Base-by-base conservation (phyloP, 2,797 vertebrate genomes). In the Cirrhinus molitorella region DNA sequence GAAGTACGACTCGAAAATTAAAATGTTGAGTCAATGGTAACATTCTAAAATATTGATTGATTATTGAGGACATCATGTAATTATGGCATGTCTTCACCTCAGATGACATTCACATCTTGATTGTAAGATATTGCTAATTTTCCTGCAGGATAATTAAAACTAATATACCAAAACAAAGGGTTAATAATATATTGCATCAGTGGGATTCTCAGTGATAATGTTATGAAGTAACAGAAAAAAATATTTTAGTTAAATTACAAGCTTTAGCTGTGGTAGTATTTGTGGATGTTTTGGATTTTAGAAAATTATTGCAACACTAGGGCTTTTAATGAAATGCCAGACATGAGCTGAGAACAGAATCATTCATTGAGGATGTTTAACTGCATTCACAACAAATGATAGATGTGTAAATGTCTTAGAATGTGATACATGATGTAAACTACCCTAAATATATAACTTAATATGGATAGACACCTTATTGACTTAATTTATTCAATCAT, bases 231-330 rank as follows among this genome's bases (percentile, higher is more conserved):
- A 17, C 13, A 28, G 16, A 4, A 55, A 11, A 8, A 31, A 13
- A 31, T 61, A 61, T 9, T 25, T 21, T 7, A 13, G 47, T 21
- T 31, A 3, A 71, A 34, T 67, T 34, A 53, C 31, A 45, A 43
- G 34, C 49, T 80, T 79, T 40, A 73, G 47, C 34, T 68, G 53
- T 80, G 49, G 6, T 37, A 57, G 25, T 17, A 47, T 74, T 75
- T 31, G 10, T 49, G 57, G n/a, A n/a, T 49, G 57, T 13, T 84
- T 45, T 84, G 31, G 9, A 72, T 66, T 49, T 73, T 53, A 68
- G 16, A 43, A 75, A 57, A 43, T 7, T 13, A 49, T 40, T 81
- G 43, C 17, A 28, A 75, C 77, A 67, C 43, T 67, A 57, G 67
- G 21, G 28, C 19, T 63, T 74, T 43, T 47, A 37, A 74, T 59